Percentiles rank a stretch among this genome's conserved stretches.
phyloP scores from a whole-genome alignment of 2,888 invertebrate species.

The Operophtera brumata region DNA sequence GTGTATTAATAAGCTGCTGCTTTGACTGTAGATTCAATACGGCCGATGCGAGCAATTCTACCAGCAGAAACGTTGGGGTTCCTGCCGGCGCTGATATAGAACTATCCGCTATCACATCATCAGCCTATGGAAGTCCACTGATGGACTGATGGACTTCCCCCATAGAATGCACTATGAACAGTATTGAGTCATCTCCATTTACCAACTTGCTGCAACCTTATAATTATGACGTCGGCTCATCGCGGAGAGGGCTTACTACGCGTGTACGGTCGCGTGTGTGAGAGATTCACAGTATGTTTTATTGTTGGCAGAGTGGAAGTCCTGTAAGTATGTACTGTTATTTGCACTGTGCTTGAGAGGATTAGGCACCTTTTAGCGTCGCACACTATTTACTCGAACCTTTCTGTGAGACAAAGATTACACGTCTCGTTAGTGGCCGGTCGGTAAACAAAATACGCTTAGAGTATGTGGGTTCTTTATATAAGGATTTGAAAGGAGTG shows the following conservation, averaged over 20 bases:
- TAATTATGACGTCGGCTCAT: too few relatives aligned
- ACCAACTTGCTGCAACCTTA: too few relatives aligned
- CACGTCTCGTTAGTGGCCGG: conserved; percentile 45
- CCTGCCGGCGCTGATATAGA: not conserved
- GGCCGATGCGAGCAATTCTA: not conserved
- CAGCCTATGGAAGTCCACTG: too few relatives aligned
- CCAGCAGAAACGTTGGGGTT: not conserved
- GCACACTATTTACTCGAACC: conserved; percentile 67
- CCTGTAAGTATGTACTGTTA: conserved; percentile 1
- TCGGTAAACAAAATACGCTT: conserved; percentile 27
- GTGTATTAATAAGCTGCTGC: not conserved
- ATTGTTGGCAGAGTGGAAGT: conserved; percentile 2
- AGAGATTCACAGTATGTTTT: not conserved
- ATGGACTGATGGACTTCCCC: too few relatives aligned
- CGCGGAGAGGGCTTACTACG: too few relatives aligned
- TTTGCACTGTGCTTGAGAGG: conserved; percentile 31
- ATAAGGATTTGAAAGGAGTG: conserved; percentile 13
- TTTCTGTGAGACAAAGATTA: conserved; percentile 52
- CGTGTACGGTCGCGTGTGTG: too few relatives aligned
- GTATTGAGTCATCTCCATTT: too few relatives aligned
- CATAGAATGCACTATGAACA: too few relatives aligned
- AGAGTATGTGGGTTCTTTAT: conserved; percentile 19
- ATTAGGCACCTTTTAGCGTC: conserved; percentile 75
- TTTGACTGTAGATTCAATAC: not conserved
- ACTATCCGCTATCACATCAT: too few relatives aligned